Percentiles rank a stretch among this genome's conserved stretches.
Conservation (phyloP, 2,113 vertebrate species). For the Speoplatyrhinus poulsoni region DNA sequence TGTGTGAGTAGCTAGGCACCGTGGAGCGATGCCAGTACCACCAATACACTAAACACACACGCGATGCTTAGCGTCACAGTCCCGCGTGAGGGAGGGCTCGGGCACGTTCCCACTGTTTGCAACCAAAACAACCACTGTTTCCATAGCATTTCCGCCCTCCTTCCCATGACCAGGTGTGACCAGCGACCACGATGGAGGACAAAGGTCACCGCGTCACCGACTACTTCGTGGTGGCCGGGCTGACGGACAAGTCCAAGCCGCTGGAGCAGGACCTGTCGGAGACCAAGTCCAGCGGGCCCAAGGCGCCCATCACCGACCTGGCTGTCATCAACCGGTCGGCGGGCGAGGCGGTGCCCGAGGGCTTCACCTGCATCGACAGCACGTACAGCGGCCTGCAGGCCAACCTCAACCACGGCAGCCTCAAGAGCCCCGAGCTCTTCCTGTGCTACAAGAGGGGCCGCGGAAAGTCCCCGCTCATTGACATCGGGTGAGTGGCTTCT, state of each 20-base stretch:
- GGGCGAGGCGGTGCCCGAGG: slow-evolving; percentile 92
- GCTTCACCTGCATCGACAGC: slow-evolving; percentile 92
- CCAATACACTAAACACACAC: no score
- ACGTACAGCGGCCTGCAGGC: slow-evolving; percentile 91
- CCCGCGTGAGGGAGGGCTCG: no score
- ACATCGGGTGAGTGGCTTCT: slow-evolving; percentile 85
- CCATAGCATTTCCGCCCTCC: background rate
- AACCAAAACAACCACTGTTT: no score
- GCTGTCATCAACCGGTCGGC: slow-evolving; percentile 93
- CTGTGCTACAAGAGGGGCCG: slow-evolving; percentile 91
- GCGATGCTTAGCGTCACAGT: no score
- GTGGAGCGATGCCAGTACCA: no score
- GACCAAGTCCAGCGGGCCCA: slow-evolving; percentile 87
- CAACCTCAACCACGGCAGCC: slow-evolving; percentile 96
- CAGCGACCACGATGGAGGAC: slow-evolving; percentile 91
- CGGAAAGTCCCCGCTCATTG: slow-evolving; percentile 90
- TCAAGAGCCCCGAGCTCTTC: slow-evolving; percentile 96
- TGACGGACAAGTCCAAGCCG: slow-evolving; percentile 89
- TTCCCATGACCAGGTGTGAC: slow-evolving; percentile 62
- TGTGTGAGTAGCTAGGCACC: no score
- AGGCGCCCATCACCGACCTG: slow-evolving; percentile 93
- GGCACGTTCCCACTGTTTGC: no score
- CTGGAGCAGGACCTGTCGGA: slow-evolving; percentile 93
- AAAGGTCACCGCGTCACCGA: slow-evolving; percentile 95
- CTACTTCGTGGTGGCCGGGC: slow-evolving; percentile 97